These are phyloP conservation scores for Calosoma granatense DNA, from an alignment of 1,140 invertebrate genomes.

Conservation along the genomic window DNA sequence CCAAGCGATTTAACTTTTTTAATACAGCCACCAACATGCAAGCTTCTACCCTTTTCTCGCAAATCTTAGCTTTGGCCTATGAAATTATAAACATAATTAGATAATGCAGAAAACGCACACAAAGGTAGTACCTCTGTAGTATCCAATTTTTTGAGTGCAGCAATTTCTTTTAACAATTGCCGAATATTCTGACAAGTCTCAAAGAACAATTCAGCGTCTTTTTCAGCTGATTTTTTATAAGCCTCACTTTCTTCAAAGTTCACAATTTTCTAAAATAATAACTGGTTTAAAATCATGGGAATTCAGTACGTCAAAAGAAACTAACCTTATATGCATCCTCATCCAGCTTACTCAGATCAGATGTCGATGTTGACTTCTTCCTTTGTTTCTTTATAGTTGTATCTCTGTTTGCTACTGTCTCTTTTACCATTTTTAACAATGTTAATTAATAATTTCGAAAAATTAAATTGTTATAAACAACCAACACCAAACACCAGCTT, in stretches of 20 bases:
- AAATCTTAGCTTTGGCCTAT: constrained; percentile 49
- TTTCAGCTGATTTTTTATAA: constrained; percentile 46
- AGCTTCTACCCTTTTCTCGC: constrained; percentile 55
- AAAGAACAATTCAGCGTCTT: constrained; percentile 57
- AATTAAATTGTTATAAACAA: too few relatives aligned
- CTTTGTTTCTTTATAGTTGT: constrained; percentile 15
- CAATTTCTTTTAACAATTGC: constrained; percentile 51
- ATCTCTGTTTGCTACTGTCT: constrained; percentile 11
- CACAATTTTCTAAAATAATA: constrained; percentile 43
- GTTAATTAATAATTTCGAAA: too few relatives aligned
- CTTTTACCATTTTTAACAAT: constrained; percentile 15
- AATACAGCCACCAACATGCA: constrained; percentile 65
- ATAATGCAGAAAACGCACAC: constrained; percentile 10
- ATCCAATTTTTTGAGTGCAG: constrained; percentile 47
- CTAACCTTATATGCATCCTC: constrained; percentile 19
- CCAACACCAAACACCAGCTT: too few relatives aligned
- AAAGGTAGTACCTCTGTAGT: too few relatives aligned
- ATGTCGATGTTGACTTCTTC: constrained; percentile 1
- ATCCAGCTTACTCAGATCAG: constrained; percentile 9
- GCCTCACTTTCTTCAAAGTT: constrained; percentile 66
- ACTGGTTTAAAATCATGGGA: neutral
- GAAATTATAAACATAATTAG: constrained; percentile 10
- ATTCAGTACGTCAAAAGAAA: neutral
- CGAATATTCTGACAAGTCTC: constrained; percentile 56
- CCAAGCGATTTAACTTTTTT: constrained; percentile 83